phyloP scores from a whole-genome alignment of 2,888 invertebrate species.

The Habrosyne pyritoides region DNA sequence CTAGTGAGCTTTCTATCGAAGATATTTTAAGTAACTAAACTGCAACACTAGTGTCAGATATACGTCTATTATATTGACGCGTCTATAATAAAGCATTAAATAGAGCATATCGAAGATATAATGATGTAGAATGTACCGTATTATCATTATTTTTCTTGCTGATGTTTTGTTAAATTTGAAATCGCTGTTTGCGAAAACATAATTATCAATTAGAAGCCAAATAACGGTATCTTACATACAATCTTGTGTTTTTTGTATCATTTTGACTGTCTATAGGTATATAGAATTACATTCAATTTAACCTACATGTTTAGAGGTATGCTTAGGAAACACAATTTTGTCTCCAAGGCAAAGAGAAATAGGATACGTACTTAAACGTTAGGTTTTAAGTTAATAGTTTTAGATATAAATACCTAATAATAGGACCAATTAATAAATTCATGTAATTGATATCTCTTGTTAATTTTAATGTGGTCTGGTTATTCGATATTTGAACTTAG shows the following conservation, averaged over 20 bases:
- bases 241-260: neutral
- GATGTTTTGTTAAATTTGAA: constrained; percentile 3
- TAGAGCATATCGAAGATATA: constrained; percentile 5
- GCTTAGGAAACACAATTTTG: no score
- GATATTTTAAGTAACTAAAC: no score
- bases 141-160: neutral
- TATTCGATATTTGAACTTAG: no score
- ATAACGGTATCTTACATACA: constrained; percentile 2
- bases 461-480: no score
- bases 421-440: no score
- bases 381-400: no score
- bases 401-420: no score
- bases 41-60: neutral
- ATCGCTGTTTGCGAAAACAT: constrained; percentile 9
- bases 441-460: no score
- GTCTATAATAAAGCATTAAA: constrained; percentile 3
- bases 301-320: neutral
- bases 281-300: neutral
- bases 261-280: neutral
- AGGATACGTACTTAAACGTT: no score
- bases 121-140: constrained; percentile 1
- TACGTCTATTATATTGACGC: neutral
- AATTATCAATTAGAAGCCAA: neutral
- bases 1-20: no score
- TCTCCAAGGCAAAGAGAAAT: no score